Conservation (phyloP, 2,888 invertebrate species). For the Andrena trimmerana region DNA sequence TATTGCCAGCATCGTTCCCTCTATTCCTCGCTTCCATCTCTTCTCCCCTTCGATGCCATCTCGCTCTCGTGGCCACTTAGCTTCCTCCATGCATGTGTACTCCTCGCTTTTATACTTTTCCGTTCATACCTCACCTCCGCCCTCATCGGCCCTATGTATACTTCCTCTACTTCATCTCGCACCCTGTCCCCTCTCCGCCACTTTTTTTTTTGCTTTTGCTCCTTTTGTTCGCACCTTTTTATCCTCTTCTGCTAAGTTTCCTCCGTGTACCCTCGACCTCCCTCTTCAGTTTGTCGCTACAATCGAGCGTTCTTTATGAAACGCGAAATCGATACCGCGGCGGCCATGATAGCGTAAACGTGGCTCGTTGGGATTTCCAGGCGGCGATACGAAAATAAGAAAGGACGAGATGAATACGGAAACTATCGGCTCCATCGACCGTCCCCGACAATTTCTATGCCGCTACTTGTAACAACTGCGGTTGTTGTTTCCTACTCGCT, state of each 20-base stretch:
- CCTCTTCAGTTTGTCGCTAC: slow-evolving; percentile 29
- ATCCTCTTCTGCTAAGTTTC: slow-evolving; percentile 24
- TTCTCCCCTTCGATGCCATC: not conserved
- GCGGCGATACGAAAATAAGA: slow-evolving; percentile 24
- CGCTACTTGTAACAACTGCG: not conserved
- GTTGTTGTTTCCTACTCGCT: too few relatives aligned
- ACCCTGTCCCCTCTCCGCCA: not conserved
- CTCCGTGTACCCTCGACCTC: slow-evolving; percentile 17
- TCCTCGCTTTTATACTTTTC: slow-evolving; percentile 5
- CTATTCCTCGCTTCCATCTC: not conserved
- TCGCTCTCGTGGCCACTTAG: slow-evolving; percentile 12
- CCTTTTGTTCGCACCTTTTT: slow-evolving; percentile 12
- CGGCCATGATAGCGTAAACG: slow-evolving; percentile 29
- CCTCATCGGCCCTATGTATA: slow-evolving; percentile 6
- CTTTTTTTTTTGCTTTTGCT: not conserved
- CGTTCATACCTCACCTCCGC: not conserved
- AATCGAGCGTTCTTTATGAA: slow-evolving; percentile 46
- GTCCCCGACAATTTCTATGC: not conserved
- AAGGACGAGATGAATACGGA: not conserved
- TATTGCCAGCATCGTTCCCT: too few relatives aligned
- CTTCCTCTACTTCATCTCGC: slow-evolving; percentile 2
- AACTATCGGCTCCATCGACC: slow-evolving; percentile 17
- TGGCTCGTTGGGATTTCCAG: slow-evolving; percentile 22
- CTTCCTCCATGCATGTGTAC: not conserved
- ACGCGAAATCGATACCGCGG: slow-evolving; percentile 59